Percentiles rank a stretch among this genome's conserved stretches.
Evolutionary conservation across 92 coral and sea anemone genomes (phyloP).

Genomic region (Parazoanthus swiftii): DNA sequence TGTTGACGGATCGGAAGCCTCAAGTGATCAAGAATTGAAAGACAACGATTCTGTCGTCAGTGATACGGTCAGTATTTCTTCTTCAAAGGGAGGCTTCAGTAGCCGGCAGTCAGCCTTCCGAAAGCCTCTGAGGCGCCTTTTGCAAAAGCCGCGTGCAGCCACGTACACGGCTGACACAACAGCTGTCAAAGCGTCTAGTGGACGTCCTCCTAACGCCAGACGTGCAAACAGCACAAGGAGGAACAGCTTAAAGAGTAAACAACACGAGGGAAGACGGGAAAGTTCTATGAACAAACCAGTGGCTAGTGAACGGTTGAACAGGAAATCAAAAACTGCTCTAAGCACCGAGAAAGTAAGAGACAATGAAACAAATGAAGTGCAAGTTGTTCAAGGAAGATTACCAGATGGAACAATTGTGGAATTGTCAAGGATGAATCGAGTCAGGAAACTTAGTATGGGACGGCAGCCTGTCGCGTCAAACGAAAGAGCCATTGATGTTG

Average conservation of each 20-base stretch:
- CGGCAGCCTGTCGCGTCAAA: slow-evolving; percentile 36
- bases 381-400: slow-evolving; percentile 40
- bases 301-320: neutral
- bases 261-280: neutral
- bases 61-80: neutral
- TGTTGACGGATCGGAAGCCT: slow-evolving; percentile 4
- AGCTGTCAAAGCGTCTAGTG: neutral
- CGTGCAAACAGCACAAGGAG: neutral
- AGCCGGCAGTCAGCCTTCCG: slow-evolving; percentile 40
- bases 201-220: neutral
- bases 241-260: neutral
- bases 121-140: slow-evolving; percentile 26
- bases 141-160: slow-evolving; percentile 27
- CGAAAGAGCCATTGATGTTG: slow-evolving; percentile 43
- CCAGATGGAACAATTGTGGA: slow-evolving; percentile 37
- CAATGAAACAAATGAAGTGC: slow-evolving; percentile 19
- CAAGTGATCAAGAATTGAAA: slow-evolving; percentile 14
- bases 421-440: slow-evolving; percentile 32
- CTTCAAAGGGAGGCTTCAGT: neutral
- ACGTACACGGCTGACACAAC: neutral
- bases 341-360: neutral
- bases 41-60: neutral
- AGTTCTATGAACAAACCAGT: neutral
- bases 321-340: slow-evolving; percentile 17
- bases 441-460: slow-evolving; percentile 32